Evolutionary conservation across 2,888 invertebrate species (phyloP), one percentile per base, ranked within the genome.

Genomic region (Drosophila subquinaria): DNA sequence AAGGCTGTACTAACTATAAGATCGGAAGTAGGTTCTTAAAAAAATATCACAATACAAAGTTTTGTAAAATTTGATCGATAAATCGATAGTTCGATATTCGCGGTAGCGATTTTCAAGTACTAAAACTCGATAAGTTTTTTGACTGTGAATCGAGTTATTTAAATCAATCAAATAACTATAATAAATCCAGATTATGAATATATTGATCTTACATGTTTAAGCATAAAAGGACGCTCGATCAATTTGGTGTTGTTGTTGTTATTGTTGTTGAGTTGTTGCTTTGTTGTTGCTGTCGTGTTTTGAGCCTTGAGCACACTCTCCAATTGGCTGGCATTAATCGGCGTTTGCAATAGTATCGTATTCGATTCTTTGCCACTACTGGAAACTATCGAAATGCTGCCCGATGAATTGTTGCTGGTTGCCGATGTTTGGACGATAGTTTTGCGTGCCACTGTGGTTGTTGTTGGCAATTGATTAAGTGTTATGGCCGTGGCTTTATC

Each of bases 311-410:
- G 77, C 47, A 92, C 92, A 62, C 92, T 91, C 76, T 92, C 92
- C 88, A 92, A 68, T 82, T 92, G 92, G 52, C 91, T 92, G 61
- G 91, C 92, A 90, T 92, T 93, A 77, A 92, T 92, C 59, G 93
- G 93, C 20, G 92, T 92, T 75, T 93, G 92, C 63, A 93, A 69
- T 11, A 93, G 85, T 47, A 93, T 93, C 50, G 93, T 92, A 57
- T 92, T 92, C 15, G 81, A 64, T 15, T 78, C 84, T 61, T 81
- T 83, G 23, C 73, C 68, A 38, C 68, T 61, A 67, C 79, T 89
- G 60, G 89, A 80, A 38, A 88, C 87, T 55, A 85, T 82, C 6
- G 82, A 81, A 59, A 73, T 82, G 76, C 76, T 69, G 50, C 69
- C 50, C 1, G 68, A 55, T 20, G 68, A 57, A 30, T 36, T 63